Evolutionary conservation across 2,113 vertebrate species (phyloP), one percentile per base, ranked within the genome.

Genomic region (Cryptomyrus ogoouensis): DNA sequence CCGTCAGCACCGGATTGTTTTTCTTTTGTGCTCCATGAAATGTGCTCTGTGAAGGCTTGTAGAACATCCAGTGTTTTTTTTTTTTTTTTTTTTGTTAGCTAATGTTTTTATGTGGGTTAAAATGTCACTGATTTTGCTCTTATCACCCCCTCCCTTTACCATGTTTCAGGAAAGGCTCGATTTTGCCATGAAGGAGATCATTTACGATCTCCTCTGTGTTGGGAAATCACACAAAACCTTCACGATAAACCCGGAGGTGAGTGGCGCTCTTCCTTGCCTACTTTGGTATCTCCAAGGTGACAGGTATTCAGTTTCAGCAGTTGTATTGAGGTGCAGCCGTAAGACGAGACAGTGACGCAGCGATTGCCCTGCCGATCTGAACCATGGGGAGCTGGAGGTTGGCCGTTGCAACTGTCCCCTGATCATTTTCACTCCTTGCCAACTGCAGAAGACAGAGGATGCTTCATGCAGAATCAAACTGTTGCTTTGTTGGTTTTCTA

Each of bases 151-250:
- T 31, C 6, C n/a, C n/a, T 70, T 10, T 31, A 31, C 31, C 21
- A n/a, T 47, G 31, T 58, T 88, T 21, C 52, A 99, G 98, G 98
- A 99, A 97, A 97, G 98, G 92, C 97, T 99, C 94, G 98, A 99
- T 97, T 99, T 99, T 95, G 98, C 98, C 93, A 99, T 99, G 98
- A 99, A 99, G 97, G 98, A 99, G 96, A 99, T 99, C 90, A 99
- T 99, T 96, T 99, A 99, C 94, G 98, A 99, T 97, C 97, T 99
- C 91, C 97, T 99, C 91, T 99, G 98, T 93, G 98, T 99, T 94
- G 98, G 98, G 93, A 99, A 99, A 93, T 99, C 98, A 92, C 96
- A 98, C 89, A 99, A 99, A 96, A 99, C 98, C 92, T 99, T 99
- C 93, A 97, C 98, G 91, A 99, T 99, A 94, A 99, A 99, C 93